Evolutionary conservation across 2,113 vertebrate genomes (phyloP).

Genomic region (Setophaga kirtlandii): DNA sequence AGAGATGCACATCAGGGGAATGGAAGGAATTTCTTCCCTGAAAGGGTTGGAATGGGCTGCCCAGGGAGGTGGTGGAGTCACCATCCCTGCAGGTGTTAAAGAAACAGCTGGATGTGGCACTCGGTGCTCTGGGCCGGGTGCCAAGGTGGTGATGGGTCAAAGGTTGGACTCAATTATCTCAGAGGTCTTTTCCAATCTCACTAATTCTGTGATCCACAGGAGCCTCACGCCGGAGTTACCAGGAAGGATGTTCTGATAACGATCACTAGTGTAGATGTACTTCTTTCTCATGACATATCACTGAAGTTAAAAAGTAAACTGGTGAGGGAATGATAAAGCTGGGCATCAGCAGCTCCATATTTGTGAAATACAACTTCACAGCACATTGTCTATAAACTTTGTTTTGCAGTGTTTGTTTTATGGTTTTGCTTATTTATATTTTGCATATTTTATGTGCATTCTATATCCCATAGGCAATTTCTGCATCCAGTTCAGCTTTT

Average conservation of each 20-base stretch:
- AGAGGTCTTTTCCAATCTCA: not conserved
- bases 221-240: not conserved
- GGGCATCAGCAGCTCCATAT: not conserved
- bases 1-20: not conserved
- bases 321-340: not conserved
- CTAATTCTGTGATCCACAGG: not conserved
- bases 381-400: not conserved
- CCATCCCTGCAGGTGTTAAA: not conserved
- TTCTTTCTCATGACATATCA: not conserved
- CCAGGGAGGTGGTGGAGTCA: not conserved
- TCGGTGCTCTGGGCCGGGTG: not conserved
- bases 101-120: not conserved
- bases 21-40: not conserved
- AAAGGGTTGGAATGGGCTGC: not conserved
- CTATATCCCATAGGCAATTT: not conserved
- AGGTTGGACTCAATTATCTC: not conserved
- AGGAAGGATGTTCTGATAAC: not conserved
- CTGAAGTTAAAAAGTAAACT: not conserved
- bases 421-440: conserved; percentile 25
- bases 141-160: not conserved
- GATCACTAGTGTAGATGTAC: not conserved
- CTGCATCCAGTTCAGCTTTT: not conserved
- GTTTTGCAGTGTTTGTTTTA: not conserved
- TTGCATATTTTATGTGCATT: not conserved
- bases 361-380: not conserved